Base-by-base conservation (phyloP, 2,888 invertebrate species). In the Andrena flavipes region DNA sequence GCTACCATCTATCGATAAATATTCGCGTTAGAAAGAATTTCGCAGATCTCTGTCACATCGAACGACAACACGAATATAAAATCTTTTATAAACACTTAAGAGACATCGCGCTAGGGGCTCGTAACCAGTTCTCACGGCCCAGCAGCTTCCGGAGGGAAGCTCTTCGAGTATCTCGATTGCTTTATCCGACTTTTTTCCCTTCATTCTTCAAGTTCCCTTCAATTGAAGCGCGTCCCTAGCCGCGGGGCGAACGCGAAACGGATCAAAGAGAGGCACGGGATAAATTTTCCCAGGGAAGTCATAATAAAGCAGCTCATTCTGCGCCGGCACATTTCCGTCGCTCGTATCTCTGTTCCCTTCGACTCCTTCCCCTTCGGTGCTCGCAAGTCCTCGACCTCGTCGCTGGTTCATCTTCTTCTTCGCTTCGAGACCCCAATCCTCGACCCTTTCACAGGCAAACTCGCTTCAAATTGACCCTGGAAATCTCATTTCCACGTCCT, bases 391-490 rank as follows among this genome's bases (percentile, higher is more conserved):
- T 85, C 79, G 73, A 76, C 67, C 60, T 70, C 76, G 60, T 29
- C 71, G 71, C 60, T 30, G 67, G 30, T 49, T 42, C 42, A 13
- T 48, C 71, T 54, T 30, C 20, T 67, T 75, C 71, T 72, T 81
- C 72, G 72, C 76, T 77, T 78, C 69, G 78, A 74, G 76, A 82
- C 64, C 65, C 51, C 69, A 72, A 74, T 80, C 81, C 13, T 80
- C 86, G 86, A 77, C 73, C 79, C 79, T 84, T 80, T 87, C 78
- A 77, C 80, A 82, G 79, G 84, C 84, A 85, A 89, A 87, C 87
- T 89, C 84, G 79, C 80, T 84, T 83, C 82, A 88, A 88, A 89
- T 89, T 89, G 86, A 84, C 78, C 76, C 84, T 84, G 88, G 65
- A 87, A 89, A 88, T 89, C 87, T 89, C 88, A 89, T 89, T 89